A percentile compares a stretch with the other conserved stretches of the same genome.
These are phyloP conservation scores for Sminthurinus aureus DNA, from an alignment of 2,888 invertebrate species.

Conservation along the genomic window DNA sequence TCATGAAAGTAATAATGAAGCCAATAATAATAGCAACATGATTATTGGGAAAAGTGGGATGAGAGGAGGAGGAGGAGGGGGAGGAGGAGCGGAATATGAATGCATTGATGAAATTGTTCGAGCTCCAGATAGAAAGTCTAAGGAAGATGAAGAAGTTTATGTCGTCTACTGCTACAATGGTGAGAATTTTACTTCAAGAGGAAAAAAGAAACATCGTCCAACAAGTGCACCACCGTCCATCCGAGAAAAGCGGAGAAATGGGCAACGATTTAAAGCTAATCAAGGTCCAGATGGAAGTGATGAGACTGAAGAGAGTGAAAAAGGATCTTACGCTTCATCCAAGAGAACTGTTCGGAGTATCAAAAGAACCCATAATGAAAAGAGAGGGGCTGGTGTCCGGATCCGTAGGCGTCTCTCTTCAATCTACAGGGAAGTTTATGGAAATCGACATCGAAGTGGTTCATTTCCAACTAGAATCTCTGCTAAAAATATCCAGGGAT, in stretches of 20 bases:
- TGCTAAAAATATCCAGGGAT: conserved; percentile 19
- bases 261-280: not conserved
- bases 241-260: conserved; percentile 36
- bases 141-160: conserved; percentile 46
- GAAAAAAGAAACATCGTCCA: conserved; percentile 43
- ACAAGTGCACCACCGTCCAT: conserved; percentile 54
- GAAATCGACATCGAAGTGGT: conserved; percentile 21
- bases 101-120: conserved; percentile 18
- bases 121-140: not conserved
- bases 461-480: conserved; percentile 37
- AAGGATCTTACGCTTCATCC: conserved; percentile 16
- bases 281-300: not conserved
- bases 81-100: conserved; percentile 22
- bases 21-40: not conserved
- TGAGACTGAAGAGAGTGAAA: conserved; percentile 45
- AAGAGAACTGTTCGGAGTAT: conserved; percentile 56
- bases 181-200: conserved; percentile 9
- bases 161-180: conserved; percentile 55
- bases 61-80: not conserved
- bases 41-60: not conserved
- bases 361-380: conserved; percentile 44
- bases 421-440: conserved; percentile 52
- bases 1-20: not conserved
- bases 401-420: conserved; percentile 52
- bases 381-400: conserved; percentile 5